Evolutionary conservation across 2,797 vertebrate genomes (phyloP).

Genomic region (Cyprinodon diabolis): DNA sequence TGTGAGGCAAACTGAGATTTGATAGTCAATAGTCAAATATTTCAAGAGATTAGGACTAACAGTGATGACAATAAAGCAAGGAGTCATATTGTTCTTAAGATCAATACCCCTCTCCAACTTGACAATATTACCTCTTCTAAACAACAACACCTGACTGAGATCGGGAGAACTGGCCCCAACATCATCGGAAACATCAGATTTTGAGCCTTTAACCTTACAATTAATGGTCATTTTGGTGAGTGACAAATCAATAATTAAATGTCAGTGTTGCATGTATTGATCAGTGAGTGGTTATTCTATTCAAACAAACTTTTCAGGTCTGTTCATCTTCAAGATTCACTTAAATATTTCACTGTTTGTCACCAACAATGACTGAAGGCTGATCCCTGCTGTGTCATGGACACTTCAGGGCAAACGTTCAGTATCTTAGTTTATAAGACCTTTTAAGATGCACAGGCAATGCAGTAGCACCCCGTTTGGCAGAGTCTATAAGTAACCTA

Average conservation of each 20-base stretch:
- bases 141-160: no score
- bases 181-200: neutral
- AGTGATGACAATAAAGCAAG: neutral
- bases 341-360: neutral
- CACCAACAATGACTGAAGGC: neutral
- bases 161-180: no score
- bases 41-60: neutral
- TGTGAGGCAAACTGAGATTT: neutral
- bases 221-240: neutral
- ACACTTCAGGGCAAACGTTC: neutral
- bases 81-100: neutral
- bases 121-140: neutral
- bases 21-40: neutral
- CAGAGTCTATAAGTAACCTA: neutral
- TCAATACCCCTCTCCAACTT: neutral
- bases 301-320: neutral
- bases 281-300: neutral
- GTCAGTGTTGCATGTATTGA: neutral
- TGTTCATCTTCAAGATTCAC: neutral
- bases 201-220: neutral
- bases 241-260: neutral
- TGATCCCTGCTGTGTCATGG: neutral
- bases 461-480: neutral
- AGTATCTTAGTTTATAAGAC: neutral
- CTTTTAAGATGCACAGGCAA: neutral